phyloP scores from a whole-genome alignment of 2,113 vertebrate species.

The Carassius auratus region DNA sequence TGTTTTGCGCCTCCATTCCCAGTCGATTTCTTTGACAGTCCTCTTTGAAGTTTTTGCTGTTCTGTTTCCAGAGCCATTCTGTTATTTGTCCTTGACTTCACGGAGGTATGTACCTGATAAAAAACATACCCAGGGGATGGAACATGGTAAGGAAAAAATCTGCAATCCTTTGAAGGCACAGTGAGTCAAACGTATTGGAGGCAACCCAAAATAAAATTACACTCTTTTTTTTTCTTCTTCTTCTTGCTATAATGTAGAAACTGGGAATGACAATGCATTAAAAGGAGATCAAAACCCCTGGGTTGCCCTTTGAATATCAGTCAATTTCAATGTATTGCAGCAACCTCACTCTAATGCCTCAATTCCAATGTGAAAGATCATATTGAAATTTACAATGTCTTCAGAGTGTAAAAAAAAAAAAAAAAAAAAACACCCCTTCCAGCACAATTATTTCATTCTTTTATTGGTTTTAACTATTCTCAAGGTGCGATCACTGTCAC shows the following conservation, averaged over 20 bases:
- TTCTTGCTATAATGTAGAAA: background rate
- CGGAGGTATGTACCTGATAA: slow-evolving; percentile 3
- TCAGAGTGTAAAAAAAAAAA: slow-evolving; percentile 24
- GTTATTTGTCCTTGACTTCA: slow-evolving; percentile 51
- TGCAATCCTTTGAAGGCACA: slow-evolving; percentile 16
- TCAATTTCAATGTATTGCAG: slow-evolving; percentile 33
- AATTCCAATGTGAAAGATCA: slow-evolving; percentile 18
- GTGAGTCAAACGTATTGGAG: slow-evolving; percentile 10
- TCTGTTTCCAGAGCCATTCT: slow-evolving; percentile 14
- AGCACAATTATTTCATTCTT: background rate
- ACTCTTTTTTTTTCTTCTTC: too few species aligned
- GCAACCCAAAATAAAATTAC: slow-evolving; percentile 2
- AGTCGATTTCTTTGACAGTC: slow-evolving; percentile 45
- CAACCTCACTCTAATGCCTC: slow-evolving; percentile 2
- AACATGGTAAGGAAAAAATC: background rate
- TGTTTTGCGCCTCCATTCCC: slow-evolving; percentile 22
- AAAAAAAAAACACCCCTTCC: background rate
- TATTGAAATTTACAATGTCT: slow-evolving; percentile 23
- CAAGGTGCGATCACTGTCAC: background rate
- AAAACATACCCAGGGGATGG: slow-evolving; percentile 41
- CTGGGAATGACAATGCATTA: slow-evolving; percentile 24
- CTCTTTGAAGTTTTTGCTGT: slow-evolving; percentile 44
- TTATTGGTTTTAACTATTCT: background rate
- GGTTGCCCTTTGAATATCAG: slow-evolving; percentile 35
- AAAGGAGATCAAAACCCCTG: slow-evolving; percentile 24